A percentile compares a stretch with the other conserved stretches of the same genome.
Conservation (phyloP, 2,888 invertebrate genomes). For the Erebia aethiops region DNA sequence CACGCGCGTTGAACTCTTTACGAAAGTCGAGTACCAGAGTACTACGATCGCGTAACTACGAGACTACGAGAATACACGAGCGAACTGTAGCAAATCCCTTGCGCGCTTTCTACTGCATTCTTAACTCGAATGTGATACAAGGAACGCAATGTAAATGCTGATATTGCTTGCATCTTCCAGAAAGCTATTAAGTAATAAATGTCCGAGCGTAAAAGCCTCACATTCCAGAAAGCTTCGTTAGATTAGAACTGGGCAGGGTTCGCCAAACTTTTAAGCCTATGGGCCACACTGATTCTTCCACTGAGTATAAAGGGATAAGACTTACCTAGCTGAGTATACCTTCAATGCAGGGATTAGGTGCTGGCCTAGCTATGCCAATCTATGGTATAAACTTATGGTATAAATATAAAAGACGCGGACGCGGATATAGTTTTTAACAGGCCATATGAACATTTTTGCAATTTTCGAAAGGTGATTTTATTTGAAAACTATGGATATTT, state of each 20-base stretch:
- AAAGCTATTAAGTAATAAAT: slow-evolving; percentile 16
- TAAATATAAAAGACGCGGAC: no score
- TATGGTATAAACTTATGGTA: no score
- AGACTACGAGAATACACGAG: background rate
- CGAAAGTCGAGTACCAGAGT: slow-evolving; percentile 51
- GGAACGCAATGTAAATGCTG: background rate
- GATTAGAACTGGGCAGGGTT: background rate
- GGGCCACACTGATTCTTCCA: no score
- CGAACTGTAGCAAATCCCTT: slow-evolving; percentile 6
- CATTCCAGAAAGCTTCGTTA: slow-evolving; percentile 35
- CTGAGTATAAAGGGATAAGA: no score
- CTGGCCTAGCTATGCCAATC: no score
- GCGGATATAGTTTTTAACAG: no score
- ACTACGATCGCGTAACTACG: slow-evolving; percentile 14
- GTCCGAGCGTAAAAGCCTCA: slow-evolving; percentile 36
- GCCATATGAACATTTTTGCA: no score
- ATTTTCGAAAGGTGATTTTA: no score
- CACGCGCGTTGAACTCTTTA: slow-evolving; percentile 75
- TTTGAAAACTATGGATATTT: no score
- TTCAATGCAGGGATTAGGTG: no score
- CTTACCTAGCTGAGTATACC: no score
- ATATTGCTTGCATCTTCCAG: background rate
- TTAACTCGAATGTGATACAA: background rate
- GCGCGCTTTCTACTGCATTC: background rate
- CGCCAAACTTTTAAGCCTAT: no score